Percentiles rank a stretch among this genome's conserved stretches.
These are phyloP conservation scores for Sebastes miniatus DNA, from an alignment of 2,797 vertebrate genomes.

Conservation along the genomic window DNA sequence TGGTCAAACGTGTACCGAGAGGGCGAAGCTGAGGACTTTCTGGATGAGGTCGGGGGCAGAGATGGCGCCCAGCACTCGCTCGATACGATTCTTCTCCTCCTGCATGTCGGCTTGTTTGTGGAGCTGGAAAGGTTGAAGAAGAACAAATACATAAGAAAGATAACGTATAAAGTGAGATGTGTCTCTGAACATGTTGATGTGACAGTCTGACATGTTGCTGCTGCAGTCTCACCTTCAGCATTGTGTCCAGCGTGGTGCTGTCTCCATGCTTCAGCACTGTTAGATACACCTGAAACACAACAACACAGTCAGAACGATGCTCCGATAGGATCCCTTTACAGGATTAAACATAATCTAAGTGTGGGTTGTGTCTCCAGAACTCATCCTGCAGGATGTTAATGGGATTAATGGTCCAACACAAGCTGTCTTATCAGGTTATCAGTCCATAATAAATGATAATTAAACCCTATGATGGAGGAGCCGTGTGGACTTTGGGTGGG, in stretches of 20 bases:
- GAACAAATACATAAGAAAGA: background rate
- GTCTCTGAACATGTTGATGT: background rate
- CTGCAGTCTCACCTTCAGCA: constrained; percentile 89
- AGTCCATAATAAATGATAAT: background rate
- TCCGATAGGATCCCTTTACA: background rate
- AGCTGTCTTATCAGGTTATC: background rate
- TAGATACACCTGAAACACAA: constrained; percentile 88
- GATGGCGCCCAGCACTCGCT: constrained; percentile 95
- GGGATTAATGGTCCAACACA: too few species aligned
- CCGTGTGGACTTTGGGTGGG: background rate
- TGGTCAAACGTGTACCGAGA: constrained; percentile 85
- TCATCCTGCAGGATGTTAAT: background rate
- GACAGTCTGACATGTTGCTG: background rate
- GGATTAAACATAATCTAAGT: background rate
- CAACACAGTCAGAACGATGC: background rate
- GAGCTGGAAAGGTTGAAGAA: constrained; percentile 78
- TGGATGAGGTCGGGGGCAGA: constrained; percentile 94
- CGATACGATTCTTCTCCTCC: constrained; percentile 97
- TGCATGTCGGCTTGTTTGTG: constrained; percentile 99
- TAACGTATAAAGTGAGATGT: background rate
- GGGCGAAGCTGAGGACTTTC: constrained; percentile 95
- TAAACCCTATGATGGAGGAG: background rate
- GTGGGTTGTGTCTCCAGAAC: background rate
- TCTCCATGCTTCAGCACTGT: constrained; percentile 97
- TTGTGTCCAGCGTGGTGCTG: constrained; percentile 90